A percentile compares a stretch with the other conserved stretches of the same genome.
phyloP scores from a whole-genome alignment of 2,888 invertebrate species.

The Gymnocheta viridis region DNA sequence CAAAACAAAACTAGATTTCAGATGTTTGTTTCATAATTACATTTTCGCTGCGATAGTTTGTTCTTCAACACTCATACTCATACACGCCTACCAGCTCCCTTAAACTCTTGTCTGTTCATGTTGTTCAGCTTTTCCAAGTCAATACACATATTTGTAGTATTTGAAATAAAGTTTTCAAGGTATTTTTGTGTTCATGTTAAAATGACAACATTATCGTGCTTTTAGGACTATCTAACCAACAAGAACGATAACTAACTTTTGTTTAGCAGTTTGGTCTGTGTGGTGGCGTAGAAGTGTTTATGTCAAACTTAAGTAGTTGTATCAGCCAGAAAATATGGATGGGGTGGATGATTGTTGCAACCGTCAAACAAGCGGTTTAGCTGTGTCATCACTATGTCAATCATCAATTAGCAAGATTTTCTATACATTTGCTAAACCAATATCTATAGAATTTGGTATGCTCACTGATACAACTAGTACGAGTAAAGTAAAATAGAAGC shows the following conservation, averaged over 20 bases:
- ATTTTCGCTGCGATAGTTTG: constrained; percentile 10
- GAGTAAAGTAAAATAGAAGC: no score
- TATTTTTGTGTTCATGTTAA: constrained; percentile 25
- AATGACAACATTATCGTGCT: constrained; percentile 15
- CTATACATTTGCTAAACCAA: constrained; percentile 74
- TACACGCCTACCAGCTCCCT: neutral
- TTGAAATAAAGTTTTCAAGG: constrained; percentile 35
- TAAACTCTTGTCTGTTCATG: neutral
- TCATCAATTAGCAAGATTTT: constrained; percentile 81
- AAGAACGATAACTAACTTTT: neutral
- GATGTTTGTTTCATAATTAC: constrained; percentile 10
- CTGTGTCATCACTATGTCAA: constrained; percentile 76
- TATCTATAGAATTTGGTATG: constrained; percentile 21
- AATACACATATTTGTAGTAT: constrained; percentile 14
- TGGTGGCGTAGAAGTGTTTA: neutral
- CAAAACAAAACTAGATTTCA: neutral
- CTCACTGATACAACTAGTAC: neutral
- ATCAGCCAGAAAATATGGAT: neutral
- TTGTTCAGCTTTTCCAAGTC: neutral
- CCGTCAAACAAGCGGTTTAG: constrained; percentile 21
- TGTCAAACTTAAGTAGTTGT: neutral
- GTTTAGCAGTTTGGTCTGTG: neutral
- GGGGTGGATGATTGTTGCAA: neutral
- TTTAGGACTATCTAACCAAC: neutral
- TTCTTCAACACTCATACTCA: neutral